Conservation (phyloP, 2,797 vertebrate genomes). For the Dendrocincla tyrannina region DNA sequence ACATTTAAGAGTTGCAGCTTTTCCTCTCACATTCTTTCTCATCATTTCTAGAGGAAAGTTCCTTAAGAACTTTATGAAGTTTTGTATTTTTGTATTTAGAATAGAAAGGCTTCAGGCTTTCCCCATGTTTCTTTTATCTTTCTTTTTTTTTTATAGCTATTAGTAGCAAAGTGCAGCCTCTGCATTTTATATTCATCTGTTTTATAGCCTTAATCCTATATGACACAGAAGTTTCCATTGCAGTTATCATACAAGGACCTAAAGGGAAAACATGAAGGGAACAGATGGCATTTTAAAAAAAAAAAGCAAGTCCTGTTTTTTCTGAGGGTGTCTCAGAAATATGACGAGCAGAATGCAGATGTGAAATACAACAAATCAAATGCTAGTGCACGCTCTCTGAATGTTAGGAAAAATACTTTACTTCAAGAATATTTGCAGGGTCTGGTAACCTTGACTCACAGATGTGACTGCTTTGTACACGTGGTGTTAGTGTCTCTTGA, state of each 20-base stretch:
- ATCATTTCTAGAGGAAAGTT: background rate
- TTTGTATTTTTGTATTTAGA: background rate
- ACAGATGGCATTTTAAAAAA: slow-evolving; percentile 21
- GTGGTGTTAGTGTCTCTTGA: background rate
- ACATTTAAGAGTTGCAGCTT: background rate
- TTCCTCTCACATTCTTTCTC: fast-evolving
- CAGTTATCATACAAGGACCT: background rate
- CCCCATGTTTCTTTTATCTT: background rate
- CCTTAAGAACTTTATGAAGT: background rate
- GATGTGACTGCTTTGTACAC: background rate
- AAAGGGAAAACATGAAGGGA: slow-evolving; percentile 29
- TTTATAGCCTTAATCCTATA: background rate
- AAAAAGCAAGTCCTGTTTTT: background rate
- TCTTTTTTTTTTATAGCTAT: background rate
- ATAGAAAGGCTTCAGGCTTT: background rate
- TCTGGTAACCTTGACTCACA: background rate
- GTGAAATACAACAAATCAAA: background rate
- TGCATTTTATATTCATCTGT: background rate
- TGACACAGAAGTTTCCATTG: slow-evolving; percentile 36
- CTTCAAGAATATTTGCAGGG: background rate
- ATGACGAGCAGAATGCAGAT: slow-evolving; percentile 31
- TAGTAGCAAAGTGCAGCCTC: background rate
- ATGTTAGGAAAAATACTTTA: background rate
- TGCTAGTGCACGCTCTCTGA: background rate
- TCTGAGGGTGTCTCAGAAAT: background rate